Base-by-base conservation (phyloP, 2,888 invertebrate species). In the Phragmatobia fuliginosa region DNA sequence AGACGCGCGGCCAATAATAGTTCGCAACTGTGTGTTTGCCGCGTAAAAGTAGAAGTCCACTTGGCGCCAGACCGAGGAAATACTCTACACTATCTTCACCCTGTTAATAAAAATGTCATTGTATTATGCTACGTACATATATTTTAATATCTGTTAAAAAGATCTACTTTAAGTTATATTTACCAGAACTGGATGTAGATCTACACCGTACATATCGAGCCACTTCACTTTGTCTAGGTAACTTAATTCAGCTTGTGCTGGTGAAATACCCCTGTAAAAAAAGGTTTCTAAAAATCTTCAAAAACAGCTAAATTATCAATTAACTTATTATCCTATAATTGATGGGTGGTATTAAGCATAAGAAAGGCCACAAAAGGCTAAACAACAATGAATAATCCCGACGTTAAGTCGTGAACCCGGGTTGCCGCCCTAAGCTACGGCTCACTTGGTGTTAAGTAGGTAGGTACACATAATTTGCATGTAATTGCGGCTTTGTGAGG, bases 161-260 rank as follows among this genome's bases (percentile, higher is more conserved):
- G 1, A n/a, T 36, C 31, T 31, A 36, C 38, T 61, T 70, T 75
- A 81, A 28, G 7, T 4, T 16, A 14, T 85, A 83, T 95, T 96
- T 95, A 99, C 99, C 97, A 99, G 94, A 74, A 99, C 99, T 66
- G 99, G 99, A 95, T 99, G 99, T 83, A 99, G 96, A 95, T 99
- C 99, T 64, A 99, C 99, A 66, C 99, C 99, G 90, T 99, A 99
- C 98, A 99, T 98, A 92, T 99, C 99, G 87, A 99, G 96, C 99
- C 99, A 99, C 96, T 99, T 99, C 84, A 99, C 98, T 96, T 99
- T 98, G 94, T 99, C 99, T 92, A 99, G 96, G 95, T 98, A 99
- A 95, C 98, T 98, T 85, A 99, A 96, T 95, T 99, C 99, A 49
- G 99, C 99, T 82, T 98, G 97, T 68, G 99, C 97, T 73, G 99